These are phyloP conservation scores for Acronicta alni DNA, from an alignment of 2,888 invertebrate species.

Conservation along the genomic window DNA sequence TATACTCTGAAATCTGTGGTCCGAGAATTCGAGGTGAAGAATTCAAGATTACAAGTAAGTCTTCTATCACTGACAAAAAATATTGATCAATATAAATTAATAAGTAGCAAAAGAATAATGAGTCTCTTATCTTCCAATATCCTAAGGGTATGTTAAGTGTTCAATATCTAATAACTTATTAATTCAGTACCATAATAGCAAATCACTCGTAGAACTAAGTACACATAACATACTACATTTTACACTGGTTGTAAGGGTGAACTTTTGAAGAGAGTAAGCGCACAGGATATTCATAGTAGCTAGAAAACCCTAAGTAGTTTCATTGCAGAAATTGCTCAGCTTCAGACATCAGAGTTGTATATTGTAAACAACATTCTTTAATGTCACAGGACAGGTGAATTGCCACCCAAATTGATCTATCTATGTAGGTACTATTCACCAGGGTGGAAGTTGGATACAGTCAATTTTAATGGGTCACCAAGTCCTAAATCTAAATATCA, in stretches of 20 bases:
- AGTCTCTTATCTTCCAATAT: neutral
- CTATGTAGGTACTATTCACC: too few species aligned
- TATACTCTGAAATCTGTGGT: slow-evolving; percentile 21
- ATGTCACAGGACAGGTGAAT: neutral
- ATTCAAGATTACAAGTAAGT: slow-evolving; percentile 47
- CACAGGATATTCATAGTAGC: neutral
- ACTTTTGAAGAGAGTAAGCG: neutral
- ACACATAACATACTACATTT: too few species aligned
- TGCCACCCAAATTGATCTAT: too few species aligned
- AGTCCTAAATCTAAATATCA: too few species aligned
- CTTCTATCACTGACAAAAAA: slow-evolving; percentile 25
- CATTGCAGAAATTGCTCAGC: slow-evolving; percentile 11
- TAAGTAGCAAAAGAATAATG: slow-evolving; percentile 6
- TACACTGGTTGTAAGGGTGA: neutral
- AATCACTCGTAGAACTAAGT: neutral
- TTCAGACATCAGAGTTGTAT: neutral
- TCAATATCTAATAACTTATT: neutral
- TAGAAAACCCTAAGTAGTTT: slow-evolving; percentile 7
- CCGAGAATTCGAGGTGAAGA: slow-evolving; percentile 11
- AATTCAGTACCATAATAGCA: neutral
- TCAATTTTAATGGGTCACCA: too few species aligned
- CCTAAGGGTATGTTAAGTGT: neutral
- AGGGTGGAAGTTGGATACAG: too few species aligned
- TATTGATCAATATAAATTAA: slow-evolving; percentile 27
- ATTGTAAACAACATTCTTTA: slow-evolving; percentile 4